These are phyloP conservation scores for Sesamia nonagrioides DNA, from an alignment of 1,140 invertebrate species.

Conservation along the genomic window DNA sequence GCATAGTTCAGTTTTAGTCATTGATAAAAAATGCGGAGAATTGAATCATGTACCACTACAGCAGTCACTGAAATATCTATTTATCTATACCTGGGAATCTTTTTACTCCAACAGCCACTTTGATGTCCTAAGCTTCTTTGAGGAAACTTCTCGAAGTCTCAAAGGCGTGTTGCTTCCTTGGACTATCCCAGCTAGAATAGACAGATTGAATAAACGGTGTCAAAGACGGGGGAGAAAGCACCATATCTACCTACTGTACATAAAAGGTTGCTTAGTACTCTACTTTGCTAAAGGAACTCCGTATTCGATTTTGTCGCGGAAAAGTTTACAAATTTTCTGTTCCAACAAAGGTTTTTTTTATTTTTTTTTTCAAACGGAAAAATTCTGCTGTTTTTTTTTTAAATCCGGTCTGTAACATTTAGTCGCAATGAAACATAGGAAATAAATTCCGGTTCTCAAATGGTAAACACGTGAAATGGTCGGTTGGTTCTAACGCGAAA, in stretches of 20 bases:
- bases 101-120: background rate
- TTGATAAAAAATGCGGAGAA: no score
- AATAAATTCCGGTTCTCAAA: background rate
- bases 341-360: background rate
- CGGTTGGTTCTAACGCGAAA: slow-evolving; percentile 7
- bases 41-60: background rate
- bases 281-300: slow-evolving; percentile 1
- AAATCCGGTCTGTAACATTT: background rate
- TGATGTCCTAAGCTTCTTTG: slow-evolving; percentile 15
- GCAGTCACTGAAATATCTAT: background rate
- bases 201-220: slow-evolving; percentile 42
- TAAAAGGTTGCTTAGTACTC: background rate
- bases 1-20: no score
- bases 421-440: background rate
- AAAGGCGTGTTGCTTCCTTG: slow-evolving; percentile 13
- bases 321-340: background rate
- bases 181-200: slow-evolving; percentile 26
- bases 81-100: background rate
- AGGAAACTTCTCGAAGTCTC: background rate
- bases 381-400: no score
- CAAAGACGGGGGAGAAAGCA: slow-evolving; percentile 15
- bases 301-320: background rate
- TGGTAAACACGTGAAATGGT: slow-evolving; percentile 21
- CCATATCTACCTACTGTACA: background rate
- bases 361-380: background rate